A percentile compares a stretch with the other conserved stretches of the same genome.
Conservation (phyloP, 2,888 invertebrate genomes). For the Synanthedon tipuliformis region DNA sequence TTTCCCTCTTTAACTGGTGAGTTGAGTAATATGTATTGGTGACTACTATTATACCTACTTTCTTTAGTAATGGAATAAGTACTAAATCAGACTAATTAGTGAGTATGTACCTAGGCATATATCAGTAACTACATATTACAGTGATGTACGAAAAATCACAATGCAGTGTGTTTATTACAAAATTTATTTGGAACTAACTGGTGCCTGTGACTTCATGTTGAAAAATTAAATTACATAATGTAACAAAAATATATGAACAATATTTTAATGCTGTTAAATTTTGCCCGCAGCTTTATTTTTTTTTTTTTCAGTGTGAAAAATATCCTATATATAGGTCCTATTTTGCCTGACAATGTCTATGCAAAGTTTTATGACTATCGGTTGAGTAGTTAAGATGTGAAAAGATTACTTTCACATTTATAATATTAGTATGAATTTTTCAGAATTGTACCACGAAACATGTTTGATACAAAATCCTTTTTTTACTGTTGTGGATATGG, state of each 20-base stretch:
- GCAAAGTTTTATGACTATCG: slow-evolving; percentile 1
- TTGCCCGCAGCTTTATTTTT: background rate
- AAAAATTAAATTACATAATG: too few relatives aligned
- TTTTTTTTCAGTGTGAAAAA: background rate
- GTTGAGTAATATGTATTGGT: slow-evolving; percentile 3
- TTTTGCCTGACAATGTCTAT: slow-evolving; percentile 1
- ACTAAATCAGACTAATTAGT: too few relatives aligned
- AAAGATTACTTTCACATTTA: background rate
- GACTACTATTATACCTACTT: too few relatives aligned
- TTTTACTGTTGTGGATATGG: slow-evolving; percentile 83
- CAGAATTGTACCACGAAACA: slow-evolving; percentile 86
- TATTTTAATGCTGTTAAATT: background rate
- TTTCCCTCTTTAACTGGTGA: slow-evolving; percentile 82
- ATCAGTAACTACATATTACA: too few relatives aligned
- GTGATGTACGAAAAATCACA: too few relatives aligned
- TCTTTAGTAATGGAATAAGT: too few relatives aligned
- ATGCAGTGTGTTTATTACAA: too few relatives aligned
- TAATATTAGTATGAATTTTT: slow-evolving; percentile 18
- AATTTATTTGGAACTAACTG: too few relatives aligned
- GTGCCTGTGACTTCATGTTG: too few relatives aligned
- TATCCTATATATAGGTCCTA: slow-evolving; percentile 1
- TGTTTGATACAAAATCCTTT: slow-evolving; percentile 87
- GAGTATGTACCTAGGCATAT: too few relatives aligned
- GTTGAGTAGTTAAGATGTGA: too few relatives aligned
- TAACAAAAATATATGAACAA: too few relatives aligned